phyloP scores from a whole-genome alignment of 2,113 vertebrate species.

The Noturus placidus region DNA sequence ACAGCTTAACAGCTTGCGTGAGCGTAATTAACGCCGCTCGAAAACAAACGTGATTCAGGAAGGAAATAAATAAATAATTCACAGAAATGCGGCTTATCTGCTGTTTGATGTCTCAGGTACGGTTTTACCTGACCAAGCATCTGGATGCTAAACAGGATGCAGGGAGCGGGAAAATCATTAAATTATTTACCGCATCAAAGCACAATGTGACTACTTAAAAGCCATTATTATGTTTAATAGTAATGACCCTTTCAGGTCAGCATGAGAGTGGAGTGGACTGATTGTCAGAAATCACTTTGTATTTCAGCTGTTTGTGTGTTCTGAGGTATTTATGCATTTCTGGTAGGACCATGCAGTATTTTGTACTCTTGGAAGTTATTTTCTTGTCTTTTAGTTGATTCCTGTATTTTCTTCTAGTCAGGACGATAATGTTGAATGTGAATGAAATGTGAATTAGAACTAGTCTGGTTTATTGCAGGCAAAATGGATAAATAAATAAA shows the following conservation, averaged over 20 bases:
- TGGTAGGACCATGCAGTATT: background rate
- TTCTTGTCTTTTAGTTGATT: background rate
- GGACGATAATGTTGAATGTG: background rate
- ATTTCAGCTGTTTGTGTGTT: conserved; percentile 38
- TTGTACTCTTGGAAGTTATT: background rate
- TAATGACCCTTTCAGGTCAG: conserved; percentile 74
- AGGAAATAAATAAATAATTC: conserved; percentile 73
- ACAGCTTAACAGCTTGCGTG: conserved; percentile 75
- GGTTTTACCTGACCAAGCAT: conserved; percentile 66
- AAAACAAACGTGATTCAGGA: conserved; percentile 66
- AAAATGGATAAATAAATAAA: background rate
- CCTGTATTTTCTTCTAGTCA: background rate
- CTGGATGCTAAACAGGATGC: conserved; percentile 34
- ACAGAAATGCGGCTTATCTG: conserved; percentile 62
- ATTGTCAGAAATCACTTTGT: conserved; percentile 61
- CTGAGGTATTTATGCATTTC: conserved; percentile 9
- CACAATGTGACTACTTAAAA: conserved; percentile 71
- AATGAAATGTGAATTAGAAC: background rate
- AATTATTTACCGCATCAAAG: conserved; percentile 75
- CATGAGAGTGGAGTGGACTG: conserved; percentile 53
- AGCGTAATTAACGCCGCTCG: conserved; percentile 70
- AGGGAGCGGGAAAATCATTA: conserved; percentile 50
- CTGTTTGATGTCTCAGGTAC: conserved; percentile 67
- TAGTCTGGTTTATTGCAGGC: too few species aligned
- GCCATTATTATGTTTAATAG: conserved; percentile 79